Base-by-base conservation (phyloP, 2,797 vertebrate species). In the Tauraco hartlaubi region DNA sequence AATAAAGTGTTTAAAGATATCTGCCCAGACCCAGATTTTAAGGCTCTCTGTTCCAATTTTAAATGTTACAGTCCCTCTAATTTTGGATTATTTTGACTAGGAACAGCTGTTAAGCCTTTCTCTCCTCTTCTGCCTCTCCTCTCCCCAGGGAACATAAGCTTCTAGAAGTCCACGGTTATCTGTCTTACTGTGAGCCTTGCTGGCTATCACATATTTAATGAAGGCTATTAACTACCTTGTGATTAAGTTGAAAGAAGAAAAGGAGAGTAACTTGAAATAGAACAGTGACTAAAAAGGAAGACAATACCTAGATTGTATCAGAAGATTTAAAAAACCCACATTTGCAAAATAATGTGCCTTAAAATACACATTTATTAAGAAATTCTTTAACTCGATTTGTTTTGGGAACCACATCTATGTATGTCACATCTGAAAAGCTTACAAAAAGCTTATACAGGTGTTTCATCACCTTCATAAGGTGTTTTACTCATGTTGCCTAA, bases 41-140 rank as follows among this genome's bases (percentile, higher is more conserved):
- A 82, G 64, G 49, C 79, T 64, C 71, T 91, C 69, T 78, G 35
- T 96, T 90, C 85, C 92, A 87, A 35, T 95, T 97, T 95, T 91
- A 93, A 96, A 88, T 96, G 61, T 86, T 97, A 92, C 85, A 93
- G 73, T 83, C 82, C 77, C 68, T 97, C 82, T 95, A 94, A 95
- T 94, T 95, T 94, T 87, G 85, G 76, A 88, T 95, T 90, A 87
- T 95, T 95, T 92, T 93, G 93, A 90, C 86, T 90, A 90, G 89
- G 72, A 85, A 86, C 84, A 96, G 91, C 76, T 96, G 90, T 77
- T 92, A 68, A 93, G 68, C 37, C 88, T 66, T 92, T 91, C 46
- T 89, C 9, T 95, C 49, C 90, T 90, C 64, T 80, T 87, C 69
- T 93, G 55, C 55, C 48, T 48, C 44, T 73, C 29, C 58, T 77